These are phyloP conservation scores for Thymelicus acteon DNA, from an alignment of 2,888 invertebrate species.

Conservation along the genomic window DNA sequence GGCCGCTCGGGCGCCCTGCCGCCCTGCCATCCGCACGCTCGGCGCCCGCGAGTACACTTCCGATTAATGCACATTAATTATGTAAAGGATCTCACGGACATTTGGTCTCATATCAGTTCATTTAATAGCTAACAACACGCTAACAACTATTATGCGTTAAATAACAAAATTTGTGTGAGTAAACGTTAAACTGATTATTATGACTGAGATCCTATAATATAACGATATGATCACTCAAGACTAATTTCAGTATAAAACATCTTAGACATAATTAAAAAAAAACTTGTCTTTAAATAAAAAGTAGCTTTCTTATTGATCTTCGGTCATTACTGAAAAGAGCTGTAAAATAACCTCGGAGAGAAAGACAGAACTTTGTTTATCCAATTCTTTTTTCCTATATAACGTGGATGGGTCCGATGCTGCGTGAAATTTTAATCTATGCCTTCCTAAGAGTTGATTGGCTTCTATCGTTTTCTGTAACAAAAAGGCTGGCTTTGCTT, in stretches of 20 bases:
- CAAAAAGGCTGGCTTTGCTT: conserved; percentile 39
- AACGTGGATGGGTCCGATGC: conserved; percentile 36
- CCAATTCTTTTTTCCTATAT: conserved; percentile 38
- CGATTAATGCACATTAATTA: no score
- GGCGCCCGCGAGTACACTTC: no score
- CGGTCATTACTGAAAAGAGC: conserved; percentile 4
- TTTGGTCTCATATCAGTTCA: no score
- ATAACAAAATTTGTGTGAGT: no score
- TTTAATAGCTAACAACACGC: no score
- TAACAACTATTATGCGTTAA: no score
- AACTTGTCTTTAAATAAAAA: background rate
- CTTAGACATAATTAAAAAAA: background rate
- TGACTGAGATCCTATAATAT: no score
- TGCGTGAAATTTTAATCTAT: conserved; percentile 39
- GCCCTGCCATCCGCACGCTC: no score
- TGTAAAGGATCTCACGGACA: no score
- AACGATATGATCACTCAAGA: no score
- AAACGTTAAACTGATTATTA: no score
- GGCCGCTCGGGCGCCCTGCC: no score
- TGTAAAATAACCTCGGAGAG: conserved; percentile 15
- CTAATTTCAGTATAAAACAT: background rate
- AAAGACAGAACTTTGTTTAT: conserved; percentile 37
- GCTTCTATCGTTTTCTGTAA: conserved; percentile 39
- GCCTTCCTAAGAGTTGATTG: conserved; percentile 39
- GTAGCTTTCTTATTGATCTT: background rate